Base-by-base conservation (phyloP, 2,888 invertebrate genomes). In the Emesis furor region DNA sequence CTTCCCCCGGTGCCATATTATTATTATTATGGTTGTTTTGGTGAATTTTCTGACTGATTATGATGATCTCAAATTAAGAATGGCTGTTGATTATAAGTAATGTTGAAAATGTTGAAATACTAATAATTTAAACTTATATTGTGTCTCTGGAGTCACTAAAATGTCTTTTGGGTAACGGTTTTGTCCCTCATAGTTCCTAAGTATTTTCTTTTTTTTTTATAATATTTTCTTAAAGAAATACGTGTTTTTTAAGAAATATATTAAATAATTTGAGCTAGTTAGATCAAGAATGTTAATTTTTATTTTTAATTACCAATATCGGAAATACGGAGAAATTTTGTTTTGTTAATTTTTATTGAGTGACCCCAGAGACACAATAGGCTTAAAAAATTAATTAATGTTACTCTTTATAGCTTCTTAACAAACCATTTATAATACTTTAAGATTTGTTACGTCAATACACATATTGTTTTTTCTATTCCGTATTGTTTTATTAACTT, bases 301-400 rank as follows among this genome's bases (percentile, higher is more conserved):
- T 12, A 51, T 51, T 51, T 51, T 14, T 14, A 14, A 51, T 51
- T 51, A 51, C 14, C 51, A 12, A 12, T 7, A 12, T 14, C 12
- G n/a, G n/a, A 12, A 51, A 51, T 14, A 51, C n/a, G n/a, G 51
- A 51, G 12, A 51, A n/a, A 51, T 51, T 14, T 14, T 51, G 14
- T 12, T 14, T 51, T 51, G 14, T 51, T 12, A 51, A 14, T 51
- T 51, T 12, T 51, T 51, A 51, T n/a, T 14, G 14, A 14, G 51
- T 51, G 51, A 51, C 51, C 51, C 51, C 12, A 51, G 51, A 51
- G 51, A 51, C 51, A 51, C 51, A 51, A 51, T 51, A 51, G 12
- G 51, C 12, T 14, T 51, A 12, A 12, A 51, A 14, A 51, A 14
- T 51, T 51, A 14, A 51, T 51, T 14, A 51, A 14, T 51, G n/a